Conservation (phyloP, 1,140 invertebrate genomes). For the Aporrectodea caliginosa region DNA sequence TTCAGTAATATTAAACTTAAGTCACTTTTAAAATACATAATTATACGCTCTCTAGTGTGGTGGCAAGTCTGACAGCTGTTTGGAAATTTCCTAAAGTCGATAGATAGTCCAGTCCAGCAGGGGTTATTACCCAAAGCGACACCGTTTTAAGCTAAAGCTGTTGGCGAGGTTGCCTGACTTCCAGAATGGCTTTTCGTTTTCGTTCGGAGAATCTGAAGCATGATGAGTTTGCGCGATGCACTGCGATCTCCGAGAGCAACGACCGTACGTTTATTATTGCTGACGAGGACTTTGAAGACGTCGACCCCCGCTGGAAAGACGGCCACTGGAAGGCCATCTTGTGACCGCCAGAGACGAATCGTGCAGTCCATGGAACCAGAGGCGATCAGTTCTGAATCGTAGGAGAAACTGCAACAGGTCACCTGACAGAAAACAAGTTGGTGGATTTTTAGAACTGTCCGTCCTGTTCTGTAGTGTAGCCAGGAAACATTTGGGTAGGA, state of each 20-base stretch:
- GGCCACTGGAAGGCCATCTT: slow-evolving; percentile 48
- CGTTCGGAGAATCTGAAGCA: slow-evolving; percentile 52
- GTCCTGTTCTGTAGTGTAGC: too few species aligned
- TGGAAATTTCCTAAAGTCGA: too few species aligned
- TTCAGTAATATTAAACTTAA: too few species aligned
- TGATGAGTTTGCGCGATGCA: slow-evolving; percentile 53
- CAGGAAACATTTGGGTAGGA: too few species aligned
- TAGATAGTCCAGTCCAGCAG: too few species aligned
- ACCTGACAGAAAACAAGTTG: slow-evolving; percentile 44
- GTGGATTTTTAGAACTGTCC: too few species aligned
- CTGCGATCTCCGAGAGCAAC: slow-evolving; percentile 54
- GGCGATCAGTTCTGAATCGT: slow-evolving; percentile 51
- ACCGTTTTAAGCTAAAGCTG: too few species aligned
- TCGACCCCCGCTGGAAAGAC: slow-evolving; percentile 52
- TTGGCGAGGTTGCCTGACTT: slow-evolving; percentile 25
- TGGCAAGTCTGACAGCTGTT: too few species aligned
- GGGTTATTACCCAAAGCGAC: too few species aligned
- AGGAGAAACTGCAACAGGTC: slow-evolving; percentile 49
- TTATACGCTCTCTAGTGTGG: too few species aligned
- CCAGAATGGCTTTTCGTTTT: slow-evolving; percentile 43
- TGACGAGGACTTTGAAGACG: slow-evolving; percentile 53
- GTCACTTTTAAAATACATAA: too few species aligned
- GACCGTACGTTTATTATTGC: slow-evolving; percentile 49
- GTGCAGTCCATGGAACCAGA: slow-evolving; percentile 54
- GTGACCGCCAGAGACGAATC: slow-evolving; percentile 51